phyloP scores from a whole-genome alignment of 2,797 vertebrate species.

The Sparus aurata region DNA sequence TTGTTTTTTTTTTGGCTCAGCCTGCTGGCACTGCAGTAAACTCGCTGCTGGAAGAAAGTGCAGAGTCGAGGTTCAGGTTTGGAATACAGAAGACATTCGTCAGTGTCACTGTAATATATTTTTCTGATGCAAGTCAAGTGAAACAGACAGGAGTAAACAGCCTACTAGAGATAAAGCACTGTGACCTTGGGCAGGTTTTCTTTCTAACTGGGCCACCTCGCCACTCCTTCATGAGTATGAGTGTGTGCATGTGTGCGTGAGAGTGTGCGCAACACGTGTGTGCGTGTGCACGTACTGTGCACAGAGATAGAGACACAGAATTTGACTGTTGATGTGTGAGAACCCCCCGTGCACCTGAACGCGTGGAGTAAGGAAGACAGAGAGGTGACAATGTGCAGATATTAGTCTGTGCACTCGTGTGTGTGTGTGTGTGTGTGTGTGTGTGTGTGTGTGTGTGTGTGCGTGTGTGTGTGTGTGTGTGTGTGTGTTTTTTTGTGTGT shows the following conservation, averaged over 20 bases:
- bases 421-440: slow-evolving; percentile 1
- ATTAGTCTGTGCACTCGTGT: background rate
- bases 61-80: slow-evolving; percentile 41
- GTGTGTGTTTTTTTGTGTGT: background rate
- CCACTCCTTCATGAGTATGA: slow-evolving; percentile 25
- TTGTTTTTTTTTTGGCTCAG: slow-evolving; percentile 14
- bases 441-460: background rate
- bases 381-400: background rate
- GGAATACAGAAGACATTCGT: slow-evolving; percentile 48
- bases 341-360: background rate
- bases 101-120: slow-evolving; percentile 58
- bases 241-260: slow-evolving; percentile 13
- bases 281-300: background rate
- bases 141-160: slow-evolving; percentile 74
- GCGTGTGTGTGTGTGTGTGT: background rate
- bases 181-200: slow-evolving; percentile 70
- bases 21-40: slow-evolving; percentile 38
- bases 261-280: background rate
- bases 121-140: slow-evolving; percentile 75
- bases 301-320: slow-evolving; percentile 1
- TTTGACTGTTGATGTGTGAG: slow-evolving; percentile 9
- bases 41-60: slow-evolving; percentile 21
- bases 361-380: background rate
- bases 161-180: slow-evolving; percentile 63
- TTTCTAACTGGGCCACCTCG: slow-evolving; percentile 52